These are phyloP conservation scores for Drosophila mojavensis DNA, from an alignment of 1,140 invertebrate species.

Conservation along the genomic window DNA sequence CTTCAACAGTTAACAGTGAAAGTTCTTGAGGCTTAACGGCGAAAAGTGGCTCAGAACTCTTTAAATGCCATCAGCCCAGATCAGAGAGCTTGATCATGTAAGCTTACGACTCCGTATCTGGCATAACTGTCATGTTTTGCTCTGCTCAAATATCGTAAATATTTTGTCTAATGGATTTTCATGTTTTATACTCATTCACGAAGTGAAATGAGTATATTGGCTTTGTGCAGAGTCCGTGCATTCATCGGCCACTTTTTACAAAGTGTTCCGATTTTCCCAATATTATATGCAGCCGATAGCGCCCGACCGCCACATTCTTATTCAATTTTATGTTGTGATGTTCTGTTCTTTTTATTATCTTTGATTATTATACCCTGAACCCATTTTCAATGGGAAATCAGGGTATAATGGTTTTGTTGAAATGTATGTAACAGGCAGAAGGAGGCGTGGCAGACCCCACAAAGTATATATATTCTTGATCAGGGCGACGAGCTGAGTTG, in stretches of 20 bases:
- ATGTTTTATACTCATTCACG: not conserved
- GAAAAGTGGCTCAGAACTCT: slow-evolving; percentile 19
- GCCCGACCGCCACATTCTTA: no score
- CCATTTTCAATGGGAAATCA: no score
- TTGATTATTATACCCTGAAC: not conserved
- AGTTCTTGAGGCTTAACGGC: slow-evolving; percentile 19
- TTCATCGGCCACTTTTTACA: no score
- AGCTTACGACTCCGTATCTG: not conserved
- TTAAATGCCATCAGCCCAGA: slow-evolving; percentile 26
- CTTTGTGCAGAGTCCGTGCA: not conserved
- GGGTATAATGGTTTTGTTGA: no score
- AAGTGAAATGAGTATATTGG: no score
- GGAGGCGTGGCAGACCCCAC: no score
- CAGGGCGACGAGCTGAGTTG: no score
- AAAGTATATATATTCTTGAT: no score
- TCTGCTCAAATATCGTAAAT: slow-evolving; percentile 30
- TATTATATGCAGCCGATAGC: no score
- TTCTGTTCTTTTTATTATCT: slow-evolving; percentile 6
- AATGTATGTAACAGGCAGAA: no score
- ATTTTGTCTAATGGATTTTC: slow-evolving; percentile 24
- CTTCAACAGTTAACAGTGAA: slow-evolving; percentile 26
- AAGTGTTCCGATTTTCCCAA: no score
- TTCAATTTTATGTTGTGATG: not conserved
- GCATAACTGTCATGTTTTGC: slow-evolving; percentile 8
- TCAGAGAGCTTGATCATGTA: not conserved